A percentile compares a stretch with the other conserved stretches of the same genome.
These are phyloP conservation scores for Kryptolebias ocellatus DNA, from an alignment of 2,797 vertebrate genomes.

Conservation along the genomic window DNA sequence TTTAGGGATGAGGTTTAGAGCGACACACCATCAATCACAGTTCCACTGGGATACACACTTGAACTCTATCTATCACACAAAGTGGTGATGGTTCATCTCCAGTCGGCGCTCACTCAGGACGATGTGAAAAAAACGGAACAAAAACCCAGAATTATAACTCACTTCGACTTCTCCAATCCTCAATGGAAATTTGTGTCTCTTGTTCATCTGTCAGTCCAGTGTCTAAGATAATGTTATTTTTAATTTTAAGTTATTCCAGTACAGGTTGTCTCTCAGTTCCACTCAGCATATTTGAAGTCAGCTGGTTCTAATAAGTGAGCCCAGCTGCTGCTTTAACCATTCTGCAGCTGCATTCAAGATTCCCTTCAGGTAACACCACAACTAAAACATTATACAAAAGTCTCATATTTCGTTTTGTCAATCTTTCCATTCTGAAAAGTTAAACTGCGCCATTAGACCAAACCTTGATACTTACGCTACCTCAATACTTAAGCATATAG, in stretches of 20 bases:
- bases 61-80: conserved; percentile 50
- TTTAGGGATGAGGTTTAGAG: conserved; percentile 61
- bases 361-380: conserved; percentile 25
- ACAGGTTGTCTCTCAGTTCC: conserved; percentile 21
- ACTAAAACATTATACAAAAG: conserved; percentile 10
- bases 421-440: conserved; percentile 57
- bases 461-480: conserved; percentile 20
- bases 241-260: conserved; percentile 26
- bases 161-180: conserved; percentile 27
- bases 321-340: neutral
- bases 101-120: conserved; percentile 37
- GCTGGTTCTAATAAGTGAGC: conserved; percentile 6
- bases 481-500: conserved; percentile 56
- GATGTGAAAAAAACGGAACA: conserved; percentile 30
- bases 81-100: conserved; percentile 58
- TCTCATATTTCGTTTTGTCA: conserved; percentile 61
- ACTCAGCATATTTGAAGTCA: conserved; percentile 12
- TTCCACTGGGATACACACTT: conserved; percentile 24
- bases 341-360: conserved; percentile 13
- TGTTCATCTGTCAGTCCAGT: conserved; percentile 46
- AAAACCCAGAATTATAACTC: conserved; percentile 46
- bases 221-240: conserved; percentile 34
- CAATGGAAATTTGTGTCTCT: conserved; percentile 43
- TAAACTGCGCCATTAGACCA: conserved; percentile 57
- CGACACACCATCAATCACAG: conserved; percentile 67